Evolutionary conservation across 2,797 vertebrate genomes (phyloP), one percentile per base, ranked within the genome.

Genomic region (Cygnus olor): DNA sequence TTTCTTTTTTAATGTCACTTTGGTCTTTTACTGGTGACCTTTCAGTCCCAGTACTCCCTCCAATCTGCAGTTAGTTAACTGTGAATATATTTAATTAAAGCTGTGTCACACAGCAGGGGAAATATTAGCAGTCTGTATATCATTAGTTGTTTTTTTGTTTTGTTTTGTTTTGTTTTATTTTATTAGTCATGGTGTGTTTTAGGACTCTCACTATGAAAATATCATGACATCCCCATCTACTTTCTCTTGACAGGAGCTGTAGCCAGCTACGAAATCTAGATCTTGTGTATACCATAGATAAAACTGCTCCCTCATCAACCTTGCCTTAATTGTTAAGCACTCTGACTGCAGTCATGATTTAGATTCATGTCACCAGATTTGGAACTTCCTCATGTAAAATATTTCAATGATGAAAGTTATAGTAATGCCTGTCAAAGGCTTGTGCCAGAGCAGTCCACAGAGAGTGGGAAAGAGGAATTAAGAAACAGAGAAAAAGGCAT

Each of bases 81-180:
- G 42, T 60, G 57, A 88, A 64, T 92, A 91, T 70, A 88, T 94
- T 89, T 95, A 95, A 94, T 95, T 93, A 96, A 93, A 94, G 14
- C 44, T 80, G n/a, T 54, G 80, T 79, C 79, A 91, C 79, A 77
- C 83, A 81, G 47, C 85, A 92, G 49, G 38, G 60, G 44, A 93
- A 79, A 8, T 60, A 93, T 95, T 92, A 95, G 20, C 47, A 85
- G 42, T 69, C 45, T 68, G 60, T 68, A 51, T 68, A 80, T 89
- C 74, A 85, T 63, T 80, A 53, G 30, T 5, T 27, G 4, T 10
- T 22, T 11, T 40, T 40, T 54, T 72, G 28, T 20, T 47, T 32
- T 45, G 45, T 21, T 47, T 49, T 42, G 47, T 49, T 49, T 25
- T 49, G 6, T 44, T 32, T 47, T 3, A 28, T 72, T 92, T 82